A percentile compares a stretch with the other conserved stretches of the same genome.
Conservation (phyloP, 2,888 invertebrate species). For the Hipparchia semele region DNA sequence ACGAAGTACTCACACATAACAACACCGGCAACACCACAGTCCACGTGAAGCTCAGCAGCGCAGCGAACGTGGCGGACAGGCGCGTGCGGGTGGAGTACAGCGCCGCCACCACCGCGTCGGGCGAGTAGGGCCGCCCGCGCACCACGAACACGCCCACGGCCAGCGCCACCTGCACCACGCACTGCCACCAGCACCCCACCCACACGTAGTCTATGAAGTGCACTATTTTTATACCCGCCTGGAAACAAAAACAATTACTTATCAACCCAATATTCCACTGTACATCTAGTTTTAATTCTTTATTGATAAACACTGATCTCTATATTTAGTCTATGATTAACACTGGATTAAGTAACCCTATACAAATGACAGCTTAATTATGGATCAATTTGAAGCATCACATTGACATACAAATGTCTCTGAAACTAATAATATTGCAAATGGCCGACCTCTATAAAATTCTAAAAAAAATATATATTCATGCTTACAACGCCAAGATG, state of each 20-base stretch:
- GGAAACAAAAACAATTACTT: constrained; percentile 14
- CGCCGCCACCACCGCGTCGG: constrained; percentile 85
- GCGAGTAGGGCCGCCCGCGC: constrained; percentile 92
- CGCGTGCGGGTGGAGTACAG: constrained; percentile 64
- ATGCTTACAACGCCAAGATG: too few relatives aligned
- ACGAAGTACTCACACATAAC: constrained; percentile 85
- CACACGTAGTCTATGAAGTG: constrained; percentile 93
- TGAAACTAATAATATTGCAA: too few relatives aligned
- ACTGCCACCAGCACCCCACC: constrained; percentile 94
- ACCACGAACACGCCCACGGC: constrained; percentile 93
- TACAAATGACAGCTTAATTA: too few relatives aligned
- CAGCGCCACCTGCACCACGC: constrained; percentile 89
- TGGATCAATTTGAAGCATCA: too few relatives aligned
- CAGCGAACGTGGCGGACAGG: constrained; percentile 80
- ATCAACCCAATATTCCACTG: too few relatives aligned
- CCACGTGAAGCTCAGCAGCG: constrained; percentile 92
- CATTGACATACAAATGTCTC: too few relatives aligned
- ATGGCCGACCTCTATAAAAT: too few relatives aligned
- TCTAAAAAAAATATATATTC: too few relatives aligned
- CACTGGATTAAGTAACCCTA: too few relatives aligned
- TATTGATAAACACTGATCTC: too few relatives aligned
- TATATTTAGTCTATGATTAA: too few relatives aligned
- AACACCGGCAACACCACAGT: constrained; percentile 93
- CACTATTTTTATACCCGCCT: constrained; percentile 90
- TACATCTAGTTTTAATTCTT: too few relatives aligned